Conservation (phyloP, 2,113 vertebrate genomes). For the Puffinus mauretanicus region DNA sequence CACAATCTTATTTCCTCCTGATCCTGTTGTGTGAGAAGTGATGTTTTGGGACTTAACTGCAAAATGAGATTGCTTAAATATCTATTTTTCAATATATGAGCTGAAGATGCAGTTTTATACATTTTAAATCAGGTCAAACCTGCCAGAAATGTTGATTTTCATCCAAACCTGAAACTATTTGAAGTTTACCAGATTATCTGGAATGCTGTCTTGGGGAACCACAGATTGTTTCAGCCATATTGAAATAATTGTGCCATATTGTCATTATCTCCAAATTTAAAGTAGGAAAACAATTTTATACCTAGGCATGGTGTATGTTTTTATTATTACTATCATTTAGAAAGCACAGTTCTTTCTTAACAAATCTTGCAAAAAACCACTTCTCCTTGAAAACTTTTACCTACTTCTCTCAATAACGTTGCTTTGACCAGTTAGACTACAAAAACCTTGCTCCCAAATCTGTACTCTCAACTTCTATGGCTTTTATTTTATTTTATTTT, state of each 20-base stretch:
- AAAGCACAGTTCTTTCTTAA: not conserved
- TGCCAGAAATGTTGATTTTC: not conserved
- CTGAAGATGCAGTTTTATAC: not conserved
- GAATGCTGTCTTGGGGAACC: not conserved
- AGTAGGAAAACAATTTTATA: not conserved
- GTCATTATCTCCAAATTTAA: not conserved
- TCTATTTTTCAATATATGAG: not conserved
- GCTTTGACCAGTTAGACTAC: not conserved
- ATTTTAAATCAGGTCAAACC: not conserved
- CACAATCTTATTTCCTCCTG: not conserved
- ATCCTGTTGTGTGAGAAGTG: not conserved
- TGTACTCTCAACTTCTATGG: not conserved
- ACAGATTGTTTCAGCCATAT: not conserved
- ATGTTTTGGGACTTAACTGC: not conserved
- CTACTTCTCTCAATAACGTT: not conserved
- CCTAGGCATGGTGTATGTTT: not conserved
- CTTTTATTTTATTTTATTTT: not conserved
- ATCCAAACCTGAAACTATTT: not conserved
- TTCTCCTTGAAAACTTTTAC: not conserved
- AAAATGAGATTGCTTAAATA: not conserved
- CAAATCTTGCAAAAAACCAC: not conserved
- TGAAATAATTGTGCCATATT: not conserved
- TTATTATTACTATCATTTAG: not conserved
- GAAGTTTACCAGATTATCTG: not conserved
- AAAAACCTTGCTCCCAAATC: not conserved